Conservation (phyloP, 2,888 invertebrate species). For the Ophion ventricosus region DNA sequence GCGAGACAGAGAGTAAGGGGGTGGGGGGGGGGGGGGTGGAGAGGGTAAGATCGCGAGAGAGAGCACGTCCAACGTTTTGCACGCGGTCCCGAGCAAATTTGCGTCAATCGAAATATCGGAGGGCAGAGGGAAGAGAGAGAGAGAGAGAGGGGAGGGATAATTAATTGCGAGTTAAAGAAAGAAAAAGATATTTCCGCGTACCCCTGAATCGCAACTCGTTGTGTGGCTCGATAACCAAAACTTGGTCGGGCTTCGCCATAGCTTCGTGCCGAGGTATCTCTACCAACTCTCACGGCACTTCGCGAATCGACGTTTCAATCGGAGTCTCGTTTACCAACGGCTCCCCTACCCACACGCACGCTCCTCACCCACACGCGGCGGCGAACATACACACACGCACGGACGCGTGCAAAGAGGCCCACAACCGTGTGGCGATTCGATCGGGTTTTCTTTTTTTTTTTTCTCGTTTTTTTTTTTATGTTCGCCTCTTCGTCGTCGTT, state of each 20-base stretch:
- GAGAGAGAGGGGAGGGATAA: not conserved
- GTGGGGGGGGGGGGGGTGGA: not conserved
- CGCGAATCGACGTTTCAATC: constrained; percentile 54
- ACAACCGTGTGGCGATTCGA: constrained; percentile 49
- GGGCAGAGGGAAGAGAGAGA: too few relatives aligned
- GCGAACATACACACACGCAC: not conserved
- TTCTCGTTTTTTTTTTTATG: constrained; percentile 22
- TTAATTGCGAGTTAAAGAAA: not conserved
- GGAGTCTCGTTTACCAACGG: constrained; percentile 50
- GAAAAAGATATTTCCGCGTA: constrained; percentile 83
- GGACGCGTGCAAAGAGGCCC: constrained; percentile 10
- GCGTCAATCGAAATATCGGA: not conserved
- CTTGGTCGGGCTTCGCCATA: constrained; percentile 90
- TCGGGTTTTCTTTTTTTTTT: constrained; percentile 22
- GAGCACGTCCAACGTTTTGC: constrained; percentile 44
- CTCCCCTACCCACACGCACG: constrained; percentile 27
- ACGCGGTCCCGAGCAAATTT: constrained; percentile 39
- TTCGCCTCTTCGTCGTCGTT: too few relatives aligned
- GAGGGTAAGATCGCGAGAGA: not conserved
- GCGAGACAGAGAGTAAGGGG: not conserved
- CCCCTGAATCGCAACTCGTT: constrained; percentile 95
- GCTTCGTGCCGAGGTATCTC: constrained; percentile 74
- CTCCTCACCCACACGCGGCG: constrained; percentile 22
- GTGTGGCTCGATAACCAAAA: constrained; percentile 94
- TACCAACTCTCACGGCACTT: constrained; percentile 27